Evolutionary conservation across 2,888 invertebrate genomes (phyloP).

Genomic region (Tenthredo livida): DNA sequence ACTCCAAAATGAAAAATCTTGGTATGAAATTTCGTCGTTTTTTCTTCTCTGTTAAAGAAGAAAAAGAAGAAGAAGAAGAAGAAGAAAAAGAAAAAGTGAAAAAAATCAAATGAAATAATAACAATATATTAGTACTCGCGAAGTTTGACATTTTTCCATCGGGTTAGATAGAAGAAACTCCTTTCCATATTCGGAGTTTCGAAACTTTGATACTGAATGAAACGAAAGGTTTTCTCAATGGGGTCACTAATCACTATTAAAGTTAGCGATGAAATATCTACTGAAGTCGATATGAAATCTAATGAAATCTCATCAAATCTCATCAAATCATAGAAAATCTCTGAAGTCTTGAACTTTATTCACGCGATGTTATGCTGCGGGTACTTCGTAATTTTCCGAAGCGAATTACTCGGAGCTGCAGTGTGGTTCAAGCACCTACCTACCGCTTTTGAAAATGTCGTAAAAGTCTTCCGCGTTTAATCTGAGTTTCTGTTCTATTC

Average conservation of each 20-base stretch:
- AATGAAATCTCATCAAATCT: neutral
- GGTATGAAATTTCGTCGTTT: neutral
- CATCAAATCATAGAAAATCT: neutral
- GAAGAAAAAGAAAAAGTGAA: too few species aligned
- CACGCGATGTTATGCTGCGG: too few species aligned
- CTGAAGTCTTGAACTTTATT: neutral
- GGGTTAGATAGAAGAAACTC: neutral
- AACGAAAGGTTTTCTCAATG: neutral
- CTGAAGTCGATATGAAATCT: neutral
- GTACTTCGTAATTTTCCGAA: neutral
- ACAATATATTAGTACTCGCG: neutral
- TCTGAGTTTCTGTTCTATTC: too few species aligned
- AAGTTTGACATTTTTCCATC: neutral
- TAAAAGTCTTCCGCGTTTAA: constrained; percentile 12
- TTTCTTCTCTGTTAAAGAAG: neutral
- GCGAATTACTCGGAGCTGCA: neutral
- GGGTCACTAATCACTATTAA: neutral
- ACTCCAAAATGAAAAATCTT: neutral
- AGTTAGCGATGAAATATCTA: neutral
- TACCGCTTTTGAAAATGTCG: neutral
- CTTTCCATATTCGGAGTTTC: neutral
- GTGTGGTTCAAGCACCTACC: neutral
- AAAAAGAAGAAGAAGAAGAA: neutral
- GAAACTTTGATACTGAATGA: neutral
- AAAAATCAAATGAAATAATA: neutral